Base-by-base conservation (phyloP, 2,888 invertebrate genomes). In the Drosophila ustulata region DNA sequence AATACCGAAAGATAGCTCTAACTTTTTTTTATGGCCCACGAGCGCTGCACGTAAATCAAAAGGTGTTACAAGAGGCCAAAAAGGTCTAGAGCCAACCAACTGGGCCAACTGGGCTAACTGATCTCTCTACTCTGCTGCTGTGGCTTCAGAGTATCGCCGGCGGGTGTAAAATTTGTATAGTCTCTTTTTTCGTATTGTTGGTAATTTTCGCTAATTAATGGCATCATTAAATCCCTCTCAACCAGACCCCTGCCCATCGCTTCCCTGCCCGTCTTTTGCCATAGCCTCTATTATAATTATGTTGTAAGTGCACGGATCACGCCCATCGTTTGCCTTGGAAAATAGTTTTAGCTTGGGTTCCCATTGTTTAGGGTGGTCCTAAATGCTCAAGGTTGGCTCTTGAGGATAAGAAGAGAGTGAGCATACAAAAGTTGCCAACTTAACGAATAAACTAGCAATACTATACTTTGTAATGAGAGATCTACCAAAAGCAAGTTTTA, bases 161-260 rank as follows among this genome's bases (percentile, higher is more conserved):
- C 37, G 72, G 69, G 77, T 67, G 72, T 67, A 78, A 71, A 75
- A 75, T 69, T 71, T 50, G 75, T 72, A 57, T 69, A 75, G 69
- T 66, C 58, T 50, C 67, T 50, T 61, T 68, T 64, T 63, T 72
- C 47, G 53, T 67, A 78, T 80, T 81, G 82, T 72, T 81, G 72
- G 80, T 76, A 75, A 85, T 85, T 85, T 85, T 75, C 75, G 86
- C 80, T 88, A 86, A 86, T 86, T 88, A 83, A 86, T 86, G 80
- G 78, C 80, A 71, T 83, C 86, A 86, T 86, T 88, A 86, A 74
- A 73, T 59, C 9, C 51, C 66, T 65, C 67, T 50, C 61, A 49
- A 7, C 28, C 9, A 13, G 13, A 39, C 13, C 4, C 3, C 41
- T 11, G 18, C 11, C 49, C 9, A 2, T 18, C 26, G 6, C 7